Evolutionary conservation across 1,140 invertebrate species (phyloP), one percentile per base, ranked within the genome.

Genomic region (Brachionus rotundiformis): DNA sequence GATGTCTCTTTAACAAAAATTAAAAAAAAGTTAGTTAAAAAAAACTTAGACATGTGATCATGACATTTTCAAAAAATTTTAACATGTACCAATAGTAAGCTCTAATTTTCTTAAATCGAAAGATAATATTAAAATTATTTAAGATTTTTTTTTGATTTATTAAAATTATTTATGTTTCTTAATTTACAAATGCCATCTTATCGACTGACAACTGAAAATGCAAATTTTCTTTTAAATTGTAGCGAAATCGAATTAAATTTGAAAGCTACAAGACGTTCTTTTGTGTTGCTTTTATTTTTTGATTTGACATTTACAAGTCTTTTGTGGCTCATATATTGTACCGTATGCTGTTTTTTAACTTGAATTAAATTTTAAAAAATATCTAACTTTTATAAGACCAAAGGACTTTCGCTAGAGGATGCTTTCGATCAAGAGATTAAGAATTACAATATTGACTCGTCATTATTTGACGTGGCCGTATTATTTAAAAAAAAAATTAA

Each of bases 381-480:
- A 41, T 39, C 23, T 27, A 75, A 49, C 8, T 71, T 41, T 27
- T 16, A 11, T 2, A 31, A 77, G 73, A 77, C 73, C 11, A 49
- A 59, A 47, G 73, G 73, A 16, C 27, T 54, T 33, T 77, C 73
- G 4, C 19, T 77, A 29, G 25, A 77, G n/a, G 73, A 77, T 4
- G 73, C 73, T 16, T 77, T 49, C 11, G 27, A 23, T 11, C 11
- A 77, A 47, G 73, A 77, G 25, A 77, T 77, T 23, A 49, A 77
- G 33, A 49, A 77, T 8, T 77, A 77, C 41, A 59, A 77, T 36
- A 77, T 77, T 49, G 41, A 77, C 7, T 54, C 73, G 8, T 77
- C 73, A 47, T 31, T 77, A 19, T 77, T 77, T 33, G 73, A 77
- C 19, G 73, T 77, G 39, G 73, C 49, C 8, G 73, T 77, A 59